A percentile compares a stretch with the other conserved stretches of the same genome.
Conservation (phyloP, 1,140 invertebrate genomes). For the Neotoxoptera formosana region DNA sequence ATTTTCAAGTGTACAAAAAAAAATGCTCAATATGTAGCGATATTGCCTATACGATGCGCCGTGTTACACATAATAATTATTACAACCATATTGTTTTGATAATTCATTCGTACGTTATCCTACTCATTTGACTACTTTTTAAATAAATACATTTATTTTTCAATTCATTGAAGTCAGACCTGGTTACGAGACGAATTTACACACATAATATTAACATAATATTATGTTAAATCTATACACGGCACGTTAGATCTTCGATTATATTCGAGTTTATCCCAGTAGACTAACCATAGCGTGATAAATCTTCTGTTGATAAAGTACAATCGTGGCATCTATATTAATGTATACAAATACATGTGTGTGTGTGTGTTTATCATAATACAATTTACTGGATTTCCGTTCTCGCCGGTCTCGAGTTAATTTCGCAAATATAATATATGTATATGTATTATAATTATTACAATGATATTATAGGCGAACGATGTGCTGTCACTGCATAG, state of each 20-base stretch:
- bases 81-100: not conserved
- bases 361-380: not conserved
- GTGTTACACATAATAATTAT: not conserved
- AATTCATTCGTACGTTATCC: no score
- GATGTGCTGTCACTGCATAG: not conserved
- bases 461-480: not conserved
- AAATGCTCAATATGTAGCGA: no score
- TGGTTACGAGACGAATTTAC: not conserved
- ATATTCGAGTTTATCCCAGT: not conserved
- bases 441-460: not conserved
- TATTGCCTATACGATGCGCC: no score
- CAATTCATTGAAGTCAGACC: not conserved
- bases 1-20: no score
- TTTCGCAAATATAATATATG: not conserved
- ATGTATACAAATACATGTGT: not conserved
- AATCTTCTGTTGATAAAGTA: constrained; percentile 9
- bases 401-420: not conserved
- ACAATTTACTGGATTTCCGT: not conserved
- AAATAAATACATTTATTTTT: no score
- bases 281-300: not conserved
- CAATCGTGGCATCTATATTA: not conserved
- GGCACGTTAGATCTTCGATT: not conserved
- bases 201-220: not conserved
- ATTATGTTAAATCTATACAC: not conserved
- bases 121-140: no score